Evolutionary conservation across 2,888 invertebrate genomes (phyloP).

Genomic region (Dicranocentrus wangi): DNA sequence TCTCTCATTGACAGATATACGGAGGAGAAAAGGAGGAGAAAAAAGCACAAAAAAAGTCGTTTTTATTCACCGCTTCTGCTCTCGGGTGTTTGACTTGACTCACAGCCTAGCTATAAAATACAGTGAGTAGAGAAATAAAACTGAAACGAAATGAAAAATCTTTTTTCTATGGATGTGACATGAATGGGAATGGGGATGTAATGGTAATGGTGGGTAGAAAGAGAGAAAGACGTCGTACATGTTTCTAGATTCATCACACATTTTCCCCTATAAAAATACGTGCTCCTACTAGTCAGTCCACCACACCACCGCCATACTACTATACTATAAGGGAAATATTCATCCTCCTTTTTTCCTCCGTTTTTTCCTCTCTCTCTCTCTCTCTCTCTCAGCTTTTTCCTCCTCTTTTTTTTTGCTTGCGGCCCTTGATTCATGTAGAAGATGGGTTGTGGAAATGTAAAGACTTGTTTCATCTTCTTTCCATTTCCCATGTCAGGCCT

Average conservation of each 20-base stretch:
- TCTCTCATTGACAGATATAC: slow-evolving; percentile 1
- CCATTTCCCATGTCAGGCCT: not conserved
- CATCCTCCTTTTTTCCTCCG: slow-evolving; percentile 10
- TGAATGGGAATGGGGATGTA: slow-evolving; percentile 60
- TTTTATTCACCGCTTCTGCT: slow-evolving; percentile 59
- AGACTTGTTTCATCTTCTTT: slow-evolving; percentile 16
- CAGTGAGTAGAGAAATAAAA: slow-evolving; percentile 42
- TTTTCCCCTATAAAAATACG: not conserved
- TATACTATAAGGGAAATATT: not conserved
- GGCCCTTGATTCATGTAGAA: slow-evolving; percentile 16
- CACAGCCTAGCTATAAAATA: slow-evolving; percentile 42
- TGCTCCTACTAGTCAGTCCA: no score
- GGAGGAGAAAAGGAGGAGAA: slow-evolving; percentile 18
- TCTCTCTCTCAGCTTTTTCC: not conserved
- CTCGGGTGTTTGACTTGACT: slow-evolving; percentile 53
- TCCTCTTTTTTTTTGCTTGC: slow-evolving; percentile 1
- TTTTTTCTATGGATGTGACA: slow-evolving; percentile 62
- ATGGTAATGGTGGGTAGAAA: slow-evolving; percentile 31
- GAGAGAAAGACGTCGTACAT: not conserved
- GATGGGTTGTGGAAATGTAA: slow-evolving; percentile 16
- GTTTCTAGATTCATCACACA: slow-evolving; percentile 11
- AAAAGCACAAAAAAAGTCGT: slow-evolving; percentile 45
- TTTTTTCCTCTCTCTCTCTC: slow-evolving; percentile 4
- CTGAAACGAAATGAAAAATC: slow-evolving; percentile 62
- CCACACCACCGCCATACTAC: not conserved